Evolutionary conservation across 2,888 invertebrate genomes (phyloP).

Genomic region (Homarus gammarus): DNA sequence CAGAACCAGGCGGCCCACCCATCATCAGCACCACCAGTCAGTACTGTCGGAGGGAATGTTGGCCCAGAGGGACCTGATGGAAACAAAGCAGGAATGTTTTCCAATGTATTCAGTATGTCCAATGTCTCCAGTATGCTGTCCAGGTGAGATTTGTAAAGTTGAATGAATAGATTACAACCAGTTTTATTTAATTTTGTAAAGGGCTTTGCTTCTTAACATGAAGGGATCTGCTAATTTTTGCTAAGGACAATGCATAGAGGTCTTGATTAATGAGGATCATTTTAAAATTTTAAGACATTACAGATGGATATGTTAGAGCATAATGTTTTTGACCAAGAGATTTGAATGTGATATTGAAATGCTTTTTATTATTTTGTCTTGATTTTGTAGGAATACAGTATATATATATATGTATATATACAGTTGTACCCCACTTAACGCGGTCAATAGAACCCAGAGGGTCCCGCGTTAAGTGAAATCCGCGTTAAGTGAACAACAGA

Average conservation of each 20-base stretch:
- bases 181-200: conserved; percentile 18
- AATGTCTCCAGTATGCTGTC: conserved; percentile 76
- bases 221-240: conserved; percentile 19
- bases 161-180: not conserved
- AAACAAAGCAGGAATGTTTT: conserved; percentile 69
- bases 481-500: too few relatives aligned
- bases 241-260: not conserved
- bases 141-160: conserved; percentile 57
- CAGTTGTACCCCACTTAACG: too few relatives aligned
- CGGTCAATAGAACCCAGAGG: too few relatives aligned
- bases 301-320: too few relatives aligned
- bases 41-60: conserved; percentile 5
- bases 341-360: not conserved
- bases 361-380: not conserved
- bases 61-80: conserved; percentile 34
- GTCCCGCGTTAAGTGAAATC: too few relatives aligned
- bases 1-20: conserved; percentile 20
- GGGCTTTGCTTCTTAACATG: conserved; percentile 41
- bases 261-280: not conserved
- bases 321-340: not conserved
- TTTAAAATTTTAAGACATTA: not conserved
- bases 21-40: conserved; percentile 56
- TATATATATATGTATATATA: not conserved
- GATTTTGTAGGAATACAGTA: not conserved
- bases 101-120: conserved; percentile 75